Base-by-base conservation (phyloP, 2,113 vertebrate genomes). In the Triplophysa rosa region DNA sequence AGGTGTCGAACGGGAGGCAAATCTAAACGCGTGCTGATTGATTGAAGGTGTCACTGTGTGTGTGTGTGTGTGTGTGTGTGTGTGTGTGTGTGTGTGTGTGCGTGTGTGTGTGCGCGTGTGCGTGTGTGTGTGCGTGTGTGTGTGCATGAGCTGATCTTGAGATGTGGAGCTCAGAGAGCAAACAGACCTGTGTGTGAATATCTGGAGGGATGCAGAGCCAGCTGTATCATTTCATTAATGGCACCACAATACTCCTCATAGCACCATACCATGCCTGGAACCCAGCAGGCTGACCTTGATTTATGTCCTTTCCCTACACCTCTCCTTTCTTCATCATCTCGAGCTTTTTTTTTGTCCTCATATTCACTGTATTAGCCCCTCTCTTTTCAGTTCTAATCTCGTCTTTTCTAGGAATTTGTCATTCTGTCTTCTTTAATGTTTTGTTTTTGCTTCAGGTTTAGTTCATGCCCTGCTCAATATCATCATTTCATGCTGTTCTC, bases 161-260 rank as follows among this genome's bases (percentile, higher is more conserved):
- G 40, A 54, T 6, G 8, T 71, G 10, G 62, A 79, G 71, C 40
- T 67, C 13, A 59, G 24, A 66, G 23, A 75, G 23, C 1, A 12
- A 66, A 52, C 26, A 67, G 29, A 49, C 24, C 62, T 67, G 33
- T 23, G 42, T 54, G 49, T 52, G 23, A 40, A 52, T 66, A 77
- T 78, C 67, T 21, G 54, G 54, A 63, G 67, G 47, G 61, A 61
- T 13, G 54, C 42, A 11, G 52, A 76, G 73, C 72, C 79, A 85
- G 81, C 77, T 77, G 70, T 65, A 70, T 68, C 45, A 84, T 81
- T 76, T 83, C 80, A 84, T 82, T 64, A 80, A 85, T 78, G 63
- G 68, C 65, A 79, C 62, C 78, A 47, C 80, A 87, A 78, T 80
- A 54, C 73, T 70, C 77, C 73, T 82, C 56, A 67, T 75, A 66